phyloP scores from a whole-genome alignment of 2,113 vertebrate genomes.

The Podarcis raffonei region DNA sequence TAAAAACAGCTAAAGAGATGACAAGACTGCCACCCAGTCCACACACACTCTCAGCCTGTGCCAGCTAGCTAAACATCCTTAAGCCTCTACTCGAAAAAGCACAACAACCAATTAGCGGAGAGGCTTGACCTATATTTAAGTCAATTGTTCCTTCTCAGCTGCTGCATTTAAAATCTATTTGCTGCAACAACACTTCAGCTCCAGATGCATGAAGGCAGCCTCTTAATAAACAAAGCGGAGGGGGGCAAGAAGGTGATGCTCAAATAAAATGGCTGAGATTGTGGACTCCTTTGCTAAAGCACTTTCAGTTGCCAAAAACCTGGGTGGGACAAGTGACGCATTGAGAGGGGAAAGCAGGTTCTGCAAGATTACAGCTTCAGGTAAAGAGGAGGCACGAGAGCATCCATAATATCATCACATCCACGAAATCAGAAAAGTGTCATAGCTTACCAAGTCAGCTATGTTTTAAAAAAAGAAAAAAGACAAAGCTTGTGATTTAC shows the following conservation, averaged over 20 bases:
- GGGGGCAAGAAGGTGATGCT: rapidly evolving
- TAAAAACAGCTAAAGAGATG: neutral
- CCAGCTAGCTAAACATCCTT: neutral
- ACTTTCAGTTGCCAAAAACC: neutral
- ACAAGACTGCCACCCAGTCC: neutral
- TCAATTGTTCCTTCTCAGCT: neutral
- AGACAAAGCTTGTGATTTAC: rapidly evolving
- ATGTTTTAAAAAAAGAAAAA: neutral
- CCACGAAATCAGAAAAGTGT: neutral
- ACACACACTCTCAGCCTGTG: neutral
- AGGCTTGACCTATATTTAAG: neutral
- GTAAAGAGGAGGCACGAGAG: neutral
- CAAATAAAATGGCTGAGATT: neutral
- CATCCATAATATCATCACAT: neutral
- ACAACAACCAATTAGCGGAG: neutral
- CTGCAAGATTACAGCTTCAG: neutral
- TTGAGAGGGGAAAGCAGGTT: neutral
- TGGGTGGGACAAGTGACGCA: rapidly evolving
- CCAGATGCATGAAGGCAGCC: neutral
- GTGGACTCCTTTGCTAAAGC: neutral
- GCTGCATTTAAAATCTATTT: neutral
- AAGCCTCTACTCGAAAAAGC: neutral
- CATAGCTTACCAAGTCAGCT: rapidly evolving
- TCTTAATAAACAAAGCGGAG: neutral
- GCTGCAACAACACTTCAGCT: neutral